Evolutionary conservation across 2,888 invertebrate genomes (phyloP).

Genomic region (Cylindroiulus punctatus): DNA sequence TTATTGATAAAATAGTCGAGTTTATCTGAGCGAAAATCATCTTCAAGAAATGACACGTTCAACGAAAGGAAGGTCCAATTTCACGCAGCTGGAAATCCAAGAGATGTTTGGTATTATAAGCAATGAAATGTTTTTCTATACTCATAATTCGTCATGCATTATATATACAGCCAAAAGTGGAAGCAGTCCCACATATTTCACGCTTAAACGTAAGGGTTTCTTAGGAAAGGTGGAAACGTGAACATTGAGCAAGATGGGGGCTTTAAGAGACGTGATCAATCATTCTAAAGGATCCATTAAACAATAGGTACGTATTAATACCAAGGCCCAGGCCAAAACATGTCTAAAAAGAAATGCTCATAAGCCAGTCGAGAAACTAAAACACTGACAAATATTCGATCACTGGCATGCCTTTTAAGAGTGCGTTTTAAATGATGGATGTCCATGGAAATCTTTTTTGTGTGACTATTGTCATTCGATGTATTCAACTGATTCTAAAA

Average conservation of each 20-base stretch:
- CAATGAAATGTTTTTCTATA: constrained; percentile 24
- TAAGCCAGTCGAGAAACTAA: constrained; percentile 13
- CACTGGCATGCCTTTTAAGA: constrained; percentile 17
- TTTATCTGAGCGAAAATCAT: constrained; percentile 45
- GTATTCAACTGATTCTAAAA: not conserved
- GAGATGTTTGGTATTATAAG: constrained; percentile 43
- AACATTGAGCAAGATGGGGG: not conserved
- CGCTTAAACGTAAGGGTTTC: constrained; percentile 16
- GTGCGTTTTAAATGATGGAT: constrained; percentile 29
- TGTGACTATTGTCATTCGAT: not conserved
- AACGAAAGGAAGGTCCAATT: not conserved
- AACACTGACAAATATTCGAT: constrained; percentile 37
- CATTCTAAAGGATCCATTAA: constrained; percentile 48
- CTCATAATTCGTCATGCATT: constrained; percentile 11
- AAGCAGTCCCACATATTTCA: not conserved
- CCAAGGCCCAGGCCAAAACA: not conserved
- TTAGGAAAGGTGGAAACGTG: constrained; percentile 40
- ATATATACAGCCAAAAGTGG: not conserved
- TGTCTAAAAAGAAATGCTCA: constrained; percentile 10
- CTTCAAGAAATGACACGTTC: constrained; percentile 14
- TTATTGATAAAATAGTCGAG: constrained; percentile 39
- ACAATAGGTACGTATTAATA: constrained; percentile 48
- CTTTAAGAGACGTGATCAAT: constrained; percentile 53
- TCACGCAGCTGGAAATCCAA: constrained; percentile 21
- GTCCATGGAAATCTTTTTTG: constrained; percentile 24